These are phyloP conservation scores for Caenorhabditis parvicauda DNA, from an alignment of 2,888 invertebrate species.

Conservation along the genomic window DNA sequence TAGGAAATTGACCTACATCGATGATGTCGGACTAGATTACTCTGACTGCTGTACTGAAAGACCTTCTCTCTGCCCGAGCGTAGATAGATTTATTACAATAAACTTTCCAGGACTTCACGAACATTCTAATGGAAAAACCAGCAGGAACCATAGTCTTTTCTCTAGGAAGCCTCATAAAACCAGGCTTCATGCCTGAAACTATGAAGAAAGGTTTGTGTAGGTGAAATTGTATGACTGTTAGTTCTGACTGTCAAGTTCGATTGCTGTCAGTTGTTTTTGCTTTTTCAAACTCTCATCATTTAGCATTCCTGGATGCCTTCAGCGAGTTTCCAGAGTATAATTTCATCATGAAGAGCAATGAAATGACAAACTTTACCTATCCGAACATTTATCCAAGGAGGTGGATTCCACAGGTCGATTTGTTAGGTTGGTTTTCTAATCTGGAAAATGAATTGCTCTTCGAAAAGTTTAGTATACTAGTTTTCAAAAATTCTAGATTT, in stretches of 20 bases:
- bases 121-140: not conserved
- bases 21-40: too few species aligned
- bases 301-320: constrained; percentile 25
- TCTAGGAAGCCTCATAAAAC: constrained; percentile 19
- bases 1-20: too few species aligned
- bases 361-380: constrained; percentile 5
- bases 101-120: constrained; percentile 14
- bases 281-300: not conserved
- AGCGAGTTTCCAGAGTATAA: constrained; percentile 16
- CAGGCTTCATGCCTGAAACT: constrained; percentile 16
- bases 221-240: not conserved
- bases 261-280: too few species aligned
- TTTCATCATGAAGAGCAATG: constrained; percentile 20
- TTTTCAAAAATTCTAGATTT: not conserved
- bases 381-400: constrained; percentile 15
- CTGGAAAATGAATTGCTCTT: too few species aligned
- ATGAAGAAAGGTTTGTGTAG: constrained; percentile 8
- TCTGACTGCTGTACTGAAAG: too few species aligned
- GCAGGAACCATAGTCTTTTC: constrained; percentile 21
- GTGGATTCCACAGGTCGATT: constrained; percentile 29
- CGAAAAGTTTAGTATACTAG: not conserved
- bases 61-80: too few species aligned
- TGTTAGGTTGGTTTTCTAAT: constrained; percentile 10
- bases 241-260: too few species aligned
- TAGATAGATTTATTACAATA: not conserved